phyloP scores from a whole-genome alignment of 2,113 vertebrate genomes.

The Podocnemis expansa region DNA sequence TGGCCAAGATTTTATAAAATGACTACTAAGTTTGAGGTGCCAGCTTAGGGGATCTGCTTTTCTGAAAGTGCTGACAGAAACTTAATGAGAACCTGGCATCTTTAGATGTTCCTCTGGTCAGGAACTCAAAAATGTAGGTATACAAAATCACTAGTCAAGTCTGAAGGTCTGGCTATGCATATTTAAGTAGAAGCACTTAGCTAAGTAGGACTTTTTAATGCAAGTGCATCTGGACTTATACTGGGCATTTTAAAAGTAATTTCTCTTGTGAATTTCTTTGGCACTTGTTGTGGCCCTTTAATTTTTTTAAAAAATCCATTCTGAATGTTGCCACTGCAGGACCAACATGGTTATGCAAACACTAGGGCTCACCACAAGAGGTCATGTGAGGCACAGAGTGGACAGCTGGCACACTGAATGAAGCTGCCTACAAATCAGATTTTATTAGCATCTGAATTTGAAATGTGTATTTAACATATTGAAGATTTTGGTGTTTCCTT shows the following conservation, averaged over 20 bases:
- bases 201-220: not conserved
- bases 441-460: not conserved
- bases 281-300: too few relatives aligned
- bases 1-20: not conserved
- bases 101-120: not conserved
- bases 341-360: fast-evolving
- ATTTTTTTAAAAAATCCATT: not conserved
- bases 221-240: not conserved
- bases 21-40: not conserved
- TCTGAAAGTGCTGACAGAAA: not conserved
- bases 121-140: not conserved
- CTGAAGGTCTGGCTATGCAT: not conserved
- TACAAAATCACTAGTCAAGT: not conserved
- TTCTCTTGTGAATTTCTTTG: not conserved
- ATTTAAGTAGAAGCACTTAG: not conserved
- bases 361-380: not conserved
- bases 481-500: not conserved
- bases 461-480: not conserved
- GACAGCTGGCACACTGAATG: not conserved
- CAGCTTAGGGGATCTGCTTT: not conserved
- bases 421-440: fast-evolving
- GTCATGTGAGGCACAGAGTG: not conserved
- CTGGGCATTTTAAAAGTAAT: not conserved
- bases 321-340: not conserved
- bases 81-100: not conserved